Evolutionary conservation across 2,113 vertebrate species (phyloP).

Genomic region (Corythaeola cristata): DNA sequence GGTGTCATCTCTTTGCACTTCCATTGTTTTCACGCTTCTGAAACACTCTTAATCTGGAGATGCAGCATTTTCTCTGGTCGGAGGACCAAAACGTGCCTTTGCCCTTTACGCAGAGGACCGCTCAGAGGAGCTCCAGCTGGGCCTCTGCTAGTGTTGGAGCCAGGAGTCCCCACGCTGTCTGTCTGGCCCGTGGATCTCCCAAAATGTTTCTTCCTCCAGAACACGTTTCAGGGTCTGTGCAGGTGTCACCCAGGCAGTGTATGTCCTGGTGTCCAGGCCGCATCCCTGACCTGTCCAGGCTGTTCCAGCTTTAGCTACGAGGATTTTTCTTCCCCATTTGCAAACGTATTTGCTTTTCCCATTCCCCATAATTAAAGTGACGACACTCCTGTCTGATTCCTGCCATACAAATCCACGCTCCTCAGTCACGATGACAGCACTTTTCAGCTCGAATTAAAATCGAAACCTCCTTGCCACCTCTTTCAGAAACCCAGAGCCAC

Average conservation of each 20-base stretch:
- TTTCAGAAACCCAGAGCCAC: background rate
- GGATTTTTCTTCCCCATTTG: background rate
- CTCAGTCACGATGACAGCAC: background rate
- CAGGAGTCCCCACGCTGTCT: background rate
- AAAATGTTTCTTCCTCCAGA: background rate
- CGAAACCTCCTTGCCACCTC: background rate
- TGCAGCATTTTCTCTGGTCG: background rate
- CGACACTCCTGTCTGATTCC: background rate
- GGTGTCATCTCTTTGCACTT: background rate
- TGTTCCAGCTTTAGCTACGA: background rate
- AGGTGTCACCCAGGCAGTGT: fast-evolving
- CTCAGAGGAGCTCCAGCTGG: background rate
- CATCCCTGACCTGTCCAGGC: background rate
- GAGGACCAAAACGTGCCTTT: background rate
- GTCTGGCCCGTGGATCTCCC: background rate
- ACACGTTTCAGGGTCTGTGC: background rate
- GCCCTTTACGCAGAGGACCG: background rate
- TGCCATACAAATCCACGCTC: background rate
- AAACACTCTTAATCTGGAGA: background rate
- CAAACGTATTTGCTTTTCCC: background rate
- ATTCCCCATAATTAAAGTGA: background rate
- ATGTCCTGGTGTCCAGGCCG: fast-evolving
- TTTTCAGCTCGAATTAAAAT: background rate
- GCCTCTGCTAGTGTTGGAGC: background rate
- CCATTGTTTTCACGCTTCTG: background rate